Evolutionary conservation across 2,113 vertebrate species (phyloP).

Genomic region (Chrysochloris asiatica): DNA sequence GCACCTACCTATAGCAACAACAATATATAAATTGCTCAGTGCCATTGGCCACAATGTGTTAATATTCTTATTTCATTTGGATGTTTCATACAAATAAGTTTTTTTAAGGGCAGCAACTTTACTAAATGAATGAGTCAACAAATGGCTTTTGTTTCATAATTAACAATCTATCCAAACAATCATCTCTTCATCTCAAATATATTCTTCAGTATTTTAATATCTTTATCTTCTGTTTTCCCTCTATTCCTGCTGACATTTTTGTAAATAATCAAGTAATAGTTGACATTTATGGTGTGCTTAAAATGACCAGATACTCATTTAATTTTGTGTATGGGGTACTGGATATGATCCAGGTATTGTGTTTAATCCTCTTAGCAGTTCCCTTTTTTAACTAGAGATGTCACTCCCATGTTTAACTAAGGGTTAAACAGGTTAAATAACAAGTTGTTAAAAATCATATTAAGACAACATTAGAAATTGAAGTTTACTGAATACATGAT

Average conservation of each 20-base stretch:
- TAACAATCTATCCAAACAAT: too few species aligned
- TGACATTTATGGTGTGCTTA: background rate
- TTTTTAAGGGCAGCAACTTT: too few species aligned
- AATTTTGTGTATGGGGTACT: constrained; percentile 9
- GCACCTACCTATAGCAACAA: too few species aligned
- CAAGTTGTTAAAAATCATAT: background rate
- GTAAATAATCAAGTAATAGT: background rate
- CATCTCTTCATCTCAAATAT: background rate
- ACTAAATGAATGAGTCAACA: too few species aligned
- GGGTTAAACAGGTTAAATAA: background rate
- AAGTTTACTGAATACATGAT: background rate
- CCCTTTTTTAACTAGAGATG: background rate
- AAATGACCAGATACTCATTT: background rate
- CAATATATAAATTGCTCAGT: too few species aligned
- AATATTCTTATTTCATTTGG: too few species aligned
- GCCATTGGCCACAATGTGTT: too few species aligned
- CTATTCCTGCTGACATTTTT: background rate
- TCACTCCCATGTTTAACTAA: background rate
- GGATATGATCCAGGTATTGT: background rate
- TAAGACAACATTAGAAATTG: background rate
- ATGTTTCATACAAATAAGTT: too few species aligned
- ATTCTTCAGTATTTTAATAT: background rate
- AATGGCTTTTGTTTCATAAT: too few species aligned
- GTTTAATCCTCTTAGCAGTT: background rate
- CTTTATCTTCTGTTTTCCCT: background rate